Conservation (phyloP, 2,113 vertebrate genomes). For the Caranx ignobilis region DNA sequence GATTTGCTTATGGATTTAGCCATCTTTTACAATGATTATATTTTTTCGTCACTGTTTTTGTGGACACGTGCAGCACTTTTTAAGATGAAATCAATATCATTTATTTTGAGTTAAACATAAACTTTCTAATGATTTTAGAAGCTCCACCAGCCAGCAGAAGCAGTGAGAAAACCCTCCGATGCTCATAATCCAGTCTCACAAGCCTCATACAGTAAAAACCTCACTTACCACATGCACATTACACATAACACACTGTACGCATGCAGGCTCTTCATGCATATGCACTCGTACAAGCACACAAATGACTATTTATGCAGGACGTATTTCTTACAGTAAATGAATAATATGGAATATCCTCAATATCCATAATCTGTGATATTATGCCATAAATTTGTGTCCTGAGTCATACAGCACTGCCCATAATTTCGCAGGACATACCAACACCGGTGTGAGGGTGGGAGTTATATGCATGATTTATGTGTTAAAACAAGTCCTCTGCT, state of each 20-base stretch:
- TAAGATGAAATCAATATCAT: not conserved
- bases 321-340: slow-evolving; percentile 78
- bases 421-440: slow-evolving; percentile 74
- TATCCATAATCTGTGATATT: slow-evolving; percentile 81
- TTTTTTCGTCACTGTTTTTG: slow-evolving; percentile 1
- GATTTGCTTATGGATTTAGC: not conserved
- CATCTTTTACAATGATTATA: not conserved
- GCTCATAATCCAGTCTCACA: slow-evolving; percentile 25
- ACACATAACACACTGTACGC: not conserved
- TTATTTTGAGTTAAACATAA: slow-evolving; percentile 13
- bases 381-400: slow-evolving; percentile 80
- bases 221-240: slow-evolving; percentile 1
- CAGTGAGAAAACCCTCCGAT: slow-evolving; percentile 21
- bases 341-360: slow-evolving; percentile 79
- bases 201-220: slow-evolving; percentile 30
- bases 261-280: not conserved
- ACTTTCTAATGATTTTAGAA: slow-evolving; percentile 87
- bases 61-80: not conserved
- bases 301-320: slow-evolving; percentile 65
- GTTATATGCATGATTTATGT: slow-evolving; percentile 82
- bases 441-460: slow-evolving; percentile 51
- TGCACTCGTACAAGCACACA: slow-evolving; percentile 34
- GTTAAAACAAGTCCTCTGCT: slow-evolving; percentile 81
- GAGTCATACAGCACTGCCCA: slow-evolving; percentile 69
- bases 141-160: slow-evolving; percentile 15